Percentiles rank a stretch among this genome's conserved stretches.
phyloP scores from a whole-genome alignment of 2,888 invertebrate species.

The Creontiades dilutus region DNA sequence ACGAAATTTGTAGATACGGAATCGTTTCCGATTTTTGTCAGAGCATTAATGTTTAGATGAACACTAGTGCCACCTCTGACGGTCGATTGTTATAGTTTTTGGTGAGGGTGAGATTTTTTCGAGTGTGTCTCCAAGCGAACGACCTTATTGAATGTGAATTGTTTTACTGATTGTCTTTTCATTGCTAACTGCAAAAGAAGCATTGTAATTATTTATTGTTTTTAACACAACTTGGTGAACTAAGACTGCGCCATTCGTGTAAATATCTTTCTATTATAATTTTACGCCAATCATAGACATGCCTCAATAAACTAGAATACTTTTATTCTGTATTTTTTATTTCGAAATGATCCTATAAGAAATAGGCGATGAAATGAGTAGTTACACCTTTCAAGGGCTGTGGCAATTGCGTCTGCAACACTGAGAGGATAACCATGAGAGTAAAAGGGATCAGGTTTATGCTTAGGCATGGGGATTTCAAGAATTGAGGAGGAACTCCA shows the following conservation, averaged over 20 bases:
- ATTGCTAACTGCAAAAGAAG: conserved; percentile 56
- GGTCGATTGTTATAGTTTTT: not conserved
- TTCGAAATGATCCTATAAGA: not conserved
- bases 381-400: too few species aligned
- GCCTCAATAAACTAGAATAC: conserved; percentile 68
- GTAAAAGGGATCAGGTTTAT: too few species aligned
- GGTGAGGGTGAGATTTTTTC: conserved; percentile 30
- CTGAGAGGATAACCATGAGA: too few species aligned
- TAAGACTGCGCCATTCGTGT: conserved; percentile 73
- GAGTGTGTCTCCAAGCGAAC: conserved; percentile 19
- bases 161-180: conserved; percentile 38
- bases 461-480: too few species aligned
- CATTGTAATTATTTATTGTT: conserved; percentile 65
- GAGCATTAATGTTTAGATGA: conserved; percentile 43
- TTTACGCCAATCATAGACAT: conserved; percentile 71
- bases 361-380: too few species aligned
- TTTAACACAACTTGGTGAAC: conserved; percentile 71
- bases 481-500: too few species aligned
- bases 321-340: conserved; percentile 21
- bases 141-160: conserved; percentile 52
- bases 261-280: conserved; percentile 74
- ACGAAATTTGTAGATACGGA: conserved; percentile 62
- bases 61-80: conserved; percentile 41
- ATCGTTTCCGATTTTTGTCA: conserved; percentile 39
- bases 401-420: too few species aligned